A percentile compares a stretch with the other conserved stretches of the same genome.
phyloP scores from a whole-genome alignment of 2,888 invertebrate species.

The Ceratothoa steindachneri region DNA sequence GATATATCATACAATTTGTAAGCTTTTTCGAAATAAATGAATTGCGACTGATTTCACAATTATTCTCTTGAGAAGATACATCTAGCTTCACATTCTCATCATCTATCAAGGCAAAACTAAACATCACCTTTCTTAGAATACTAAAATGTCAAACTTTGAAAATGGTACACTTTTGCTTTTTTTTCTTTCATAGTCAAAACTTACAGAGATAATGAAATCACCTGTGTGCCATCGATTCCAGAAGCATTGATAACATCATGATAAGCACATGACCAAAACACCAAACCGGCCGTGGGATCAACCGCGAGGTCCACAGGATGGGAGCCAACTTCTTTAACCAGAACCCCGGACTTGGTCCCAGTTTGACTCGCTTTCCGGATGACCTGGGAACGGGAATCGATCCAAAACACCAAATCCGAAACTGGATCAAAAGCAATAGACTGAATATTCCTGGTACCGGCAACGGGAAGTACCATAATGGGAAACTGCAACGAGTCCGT shows the following conservation, averaged over 20 bases:
- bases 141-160: too few species aligned
- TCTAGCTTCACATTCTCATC: too few species aligned
- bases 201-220: too few species aligned
- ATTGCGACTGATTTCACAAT: too few species aligned
- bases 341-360: conserved; percentile 55
- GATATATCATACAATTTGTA: too few species aligned
- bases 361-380: conserved; percentile 67
- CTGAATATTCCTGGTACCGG: conserved; percentile 53
- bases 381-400: conserved; percentile 60
- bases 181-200: too few species aligned
- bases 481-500: conserved; percentile 18
- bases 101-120: too few species aligned
- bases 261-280: conserved; percentile 83
- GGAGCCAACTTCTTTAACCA: background rate
- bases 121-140: too few species aligned
- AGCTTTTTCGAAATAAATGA: too few species aligned
- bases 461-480: conserved; percentile 36
- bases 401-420: conserved; percentile 87
- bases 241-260: conserved; percentile 86
- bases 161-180: too few species aligned
- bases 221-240: conserved; percentile 59
- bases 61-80: too few species aligned
- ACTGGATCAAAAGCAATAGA: conserved; percentile 86
- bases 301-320: conserved; percentile 53
- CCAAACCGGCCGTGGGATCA: conserved; percentile 73